Base-by-base conservation (phyloP, 1,140 invertebrate genomes). In the Calephelis nemesis region DNA sequence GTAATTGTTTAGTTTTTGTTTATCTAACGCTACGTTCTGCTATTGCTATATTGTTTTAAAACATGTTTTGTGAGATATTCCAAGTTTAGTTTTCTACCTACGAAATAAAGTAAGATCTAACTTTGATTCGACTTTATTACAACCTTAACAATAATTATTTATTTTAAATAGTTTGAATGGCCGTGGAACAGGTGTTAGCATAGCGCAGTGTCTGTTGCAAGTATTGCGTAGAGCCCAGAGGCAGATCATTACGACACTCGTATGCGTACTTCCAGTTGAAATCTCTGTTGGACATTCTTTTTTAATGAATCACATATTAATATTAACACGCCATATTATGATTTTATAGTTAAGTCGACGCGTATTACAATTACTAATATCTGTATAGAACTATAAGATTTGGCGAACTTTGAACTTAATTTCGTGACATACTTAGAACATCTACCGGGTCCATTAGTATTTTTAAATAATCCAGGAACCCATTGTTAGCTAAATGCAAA, bases 111-210 rank as follows among this genome's bases (percentile, higher is more conserved):
- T 30, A 30, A 30, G 30, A 30, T 30, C 30, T 30, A 2, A 30
- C 30, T 30, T 30, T 30, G 30, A 30, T 30, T 30, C 3, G 30
- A 4, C 30, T 30, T 30, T 30, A 19, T 52, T 52, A 15, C 13
- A 15, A 15, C 50, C 50, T 54, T 54, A 19, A 54, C 50, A 54
- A 30, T 54, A 54, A 54, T 10, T 54, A 54, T 19, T 54, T 9
- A 54, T 54, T 54, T 54, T 54, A 54, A 54, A 19, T 9, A 54
- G 50, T 54, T 54, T 30, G 8, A 54, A 54, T 19, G 50, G 19
- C 50, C 50, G 15, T 54, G 15, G 50, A 13, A 54, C 50, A 54
- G 50, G 50, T 54, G 50, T 10, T 30, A 54, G 50, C 30, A 30
- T 54, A 30, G 30, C 30, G 30, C 30, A 30, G 30, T 54, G 9